These are phyloP conservation scores for Nannobrachium achirus DNA, from an alignment of 2,113 vertebrate species.

Conservation along the genomic window DNA sequence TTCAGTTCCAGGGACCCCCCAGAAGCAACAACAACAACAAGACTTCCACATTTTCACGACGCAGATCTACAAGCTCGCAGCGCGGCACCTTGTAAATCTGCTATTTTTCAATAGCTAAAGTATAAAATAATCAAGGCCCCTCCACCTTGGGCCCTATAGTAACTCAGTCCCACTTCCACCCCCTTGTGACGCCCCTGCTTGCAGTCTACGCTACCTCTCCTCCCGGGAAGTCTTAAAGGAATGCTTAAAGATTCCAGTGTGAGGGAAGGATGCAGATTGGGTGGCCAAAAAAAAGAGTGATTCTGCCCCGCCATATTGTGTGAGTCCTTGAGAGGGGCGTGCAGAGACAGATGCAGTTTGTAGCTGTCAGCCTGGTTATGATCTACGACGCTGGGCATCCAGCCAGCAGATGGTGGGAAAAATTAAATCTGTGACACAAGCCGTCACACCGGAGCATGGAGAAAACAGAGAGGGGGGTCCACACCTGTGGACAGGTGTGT, in stretches of 20 bases:
- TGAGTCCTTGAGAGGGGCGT: slow-evolving; percentile 76
- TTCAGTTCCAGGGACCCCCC: too few species aligned
- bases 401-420: slow-evolving; percentile 81
- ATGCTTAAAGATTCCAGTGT: slow-evolving; percentile 19
- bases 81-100: too few species aligned
- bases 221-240: neutral
- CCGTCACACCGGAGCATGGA: slow-evolving; percentile 60
- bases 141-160: too few species aligned
- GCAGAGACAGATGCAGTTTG: slow-evolving; percentile 79
- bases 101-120: too few species aligned
- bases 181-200: too few species aligned
- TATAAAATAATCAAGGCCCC: too few species aligned
- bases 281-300: slow-evolving; percentile 58
- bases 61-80: too few species aligned
- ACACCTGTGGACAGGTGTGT: slow-evolving; percentile 59
- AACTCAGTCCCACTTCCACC: too few species aligned
- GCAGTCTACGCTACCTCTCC: neutral
- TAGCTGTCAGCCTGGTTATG: slow-evolving; percentile 76
- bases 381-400: slow-evolving; percentile 74
- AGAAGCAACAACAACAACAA: too few species aligned
- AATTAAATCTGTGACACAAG: slow-evolving; percentile 78
- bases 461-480: slow-evolving; percentile 50
- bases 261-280: slow-evolving; percentile 53
- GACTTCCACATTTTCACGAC: too few species aligned
- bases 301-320: slow-evolving; percentile 70